Conservation (phyloP, 2,888 invertebrate species). For the Axea sp. region DNA sequence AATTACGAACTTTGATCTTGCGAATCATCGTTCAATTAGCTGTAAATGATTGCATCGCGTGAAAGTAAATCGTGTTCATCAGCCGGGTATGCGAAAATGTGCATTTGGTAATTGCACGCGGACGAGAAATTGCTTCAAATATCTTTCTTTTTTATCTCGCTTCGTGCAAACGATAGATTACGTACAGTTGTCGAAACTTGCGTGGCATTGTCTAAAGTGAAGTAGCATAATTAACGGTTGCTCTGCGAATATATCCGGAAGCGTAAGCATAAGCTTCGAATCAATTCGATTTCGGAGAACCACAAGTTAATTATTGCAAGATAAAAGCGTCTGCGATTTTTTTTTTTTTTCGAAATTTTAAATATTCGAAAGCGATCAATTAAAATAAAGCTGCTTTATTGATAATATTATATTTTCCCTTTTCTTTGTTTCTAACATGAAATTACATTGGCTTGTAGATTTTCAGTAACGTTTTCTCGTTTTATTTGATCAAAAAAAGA, state of each 20-base stretch:
- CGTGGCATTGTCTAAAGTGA: conserved; percentile 32
- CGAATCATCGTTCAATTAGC: conserved; percentile 31
- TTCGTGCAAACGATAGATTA: conserved; percentile 25
- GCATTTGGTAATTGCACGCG: conserved; percentile 44
- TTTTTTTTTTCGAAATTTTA: conserved; percentile 10
- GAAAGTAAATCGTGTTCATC: conserved; percentile 40
- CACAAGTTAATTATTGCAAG: too few species aligned
- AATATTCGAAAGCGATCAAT: too few species aligned
- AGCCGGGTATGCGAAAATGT: conserved; percentile 4
- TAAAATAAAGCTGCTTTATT: too few species aligned
- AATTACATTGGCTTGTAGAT: too few species aligned
- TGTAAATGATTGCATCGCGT: conserved; percentile 41
- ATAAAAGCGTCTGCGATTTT: too few species aligned
- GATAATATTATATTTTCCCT: too few species aligned
- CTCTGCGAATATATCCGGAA: conserved; percentile 28
- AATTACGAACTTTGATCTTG: conserved; percentile 18
- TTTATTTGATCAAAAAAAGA: too few species aligned
- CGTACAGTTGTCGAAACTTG: conserved; percentile 41
- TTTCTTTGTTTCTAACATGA: too few species aligned
- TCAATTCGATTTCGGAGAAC: conserved; percentile 9
- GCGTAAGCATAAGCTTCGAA: not conserved
- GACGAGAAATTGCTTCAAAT: conserved; percentile 18
- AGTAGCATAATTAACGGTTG: conserved; percentile 50
- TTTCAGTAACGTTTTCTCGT: too few species aligned
- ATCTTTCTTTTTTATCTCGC: conserved; percentile 17